Evolutionary conservation across 2,797 vertebrate species (phyloP), one percentile per base, ranked within the genome.

Genomic region (Melanotaenia pygmaea): DNA sequence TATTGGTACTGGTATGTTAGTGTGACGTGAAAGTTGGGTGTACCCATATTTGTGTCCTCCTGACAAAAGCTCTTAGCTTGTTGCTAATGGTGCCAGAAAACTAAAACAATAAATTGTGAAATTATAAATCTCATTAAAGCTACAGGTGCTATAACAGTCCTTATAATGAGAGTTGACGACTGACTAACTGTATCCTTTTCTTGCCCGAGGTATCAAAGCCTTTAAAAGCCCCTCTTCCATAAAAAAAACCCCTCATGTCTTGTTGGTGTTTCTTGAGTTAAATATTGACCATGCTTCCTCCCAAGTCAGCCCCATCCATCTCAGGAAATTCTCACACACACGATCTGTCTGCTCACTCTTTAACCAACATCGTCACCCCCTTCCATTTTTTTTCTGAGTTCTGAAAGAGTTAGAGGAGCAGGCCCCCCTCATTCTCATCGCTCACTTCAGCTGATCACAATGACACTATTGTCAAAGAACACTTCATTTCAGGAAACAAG

Each of bases 301-400:
- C 62, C 22, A 57, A 81, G 67, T 74, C 73, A 26, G 59, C 79
- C 76, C 85, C 76, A 91, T 90, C 83, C 68, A 77, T 88, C 79
- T 87, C 67, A 34, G 67, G 70, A 77, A 74, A 70, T 90, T 92
- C 85, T 90, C 89, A 88, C 69, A 80, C 81, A 69, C 58, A 22
- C 63, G 53, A 77, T 78, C 76, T 72, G 67, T 82, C 73, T 53
- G 59, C 67, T 77, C 71, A 34, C 20, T 59, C 75, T 2, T 12
- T 74, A 82, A 50, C 56, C 26, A 28, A 68, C 32, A 38, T 28
- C 7, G 1, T 28, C 61, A 8, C 62, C 9, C 35, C 57, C 34
- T 32, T 30, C 4, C 58, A 62, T 30, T 82, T 85, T 28, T n/a
- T 72, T 72, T 63, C 67, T 22, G 47, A 56, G 47, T 61, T n/a